Evolutionary conservation across 2,113 vertebrate genomes (phyloP).

Genomic region (Neoarius graeffei): DNA sequence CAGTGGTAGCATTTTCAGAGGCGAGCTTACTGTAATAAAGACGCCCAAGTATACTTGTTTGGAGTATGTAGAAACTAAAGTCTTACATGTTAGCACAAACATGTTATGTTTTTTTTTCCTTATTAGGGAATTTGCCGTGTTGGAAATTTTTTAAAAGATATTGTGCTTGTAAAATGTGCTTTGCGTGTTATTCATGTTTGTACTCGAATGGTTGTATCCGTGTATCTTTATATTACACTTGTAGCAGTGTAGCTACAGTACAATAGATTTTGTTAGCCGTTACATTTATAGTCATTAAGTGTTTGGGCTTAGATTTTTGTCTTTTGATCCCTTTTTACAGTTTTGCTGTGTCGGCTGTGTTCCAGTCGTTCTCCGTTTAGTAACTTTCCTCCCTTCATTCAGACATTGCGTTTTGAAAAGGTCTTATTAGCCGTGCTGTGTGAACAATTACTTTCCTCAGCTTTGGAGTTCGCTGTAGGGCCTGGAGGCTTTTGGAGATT

Average conservation of each 20-base stretch:
- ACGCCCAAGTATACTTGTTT: slow-evolving; percentile 34
- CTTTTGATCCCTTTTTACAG: slow-evolving; percentile 32
- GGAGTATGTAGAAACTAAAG: slow-evolving; percentile 35
- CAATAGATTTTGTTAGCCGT: slow-evolving; percentile 36
- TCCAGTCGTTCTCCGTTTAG: slow-evolving; percentile 2
- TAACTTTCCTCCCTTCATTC: background rate
- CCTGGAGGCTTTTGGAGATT: background rate
- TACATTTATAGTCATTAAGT: slow-evolving; percentile 35
- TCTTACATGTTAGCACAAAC: slow-evolving; percentile 45
- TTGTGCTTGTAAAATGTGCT: slow-evolving; percentile 52
- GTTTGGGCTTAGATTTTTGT: slow-evolving; percentile 30
- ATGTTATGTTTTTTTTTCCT: slow-evolving; percentile 25
- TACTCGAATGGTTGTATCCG: slow-evolving; percentile 43
- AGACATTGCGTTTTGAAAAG: background rate
- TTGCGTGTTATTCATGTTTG: slow-evolving; percentile 41
- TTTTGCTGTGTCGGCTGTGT: slow-evolving; percentile 51
- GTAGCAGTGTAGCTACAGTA: slow-evolving; percentile 41
- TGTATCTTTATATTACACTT: slow-evolving; percentile 54
- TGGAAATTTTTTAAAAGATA: slow-evolving; percentile 33
- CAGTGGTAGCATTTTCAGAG: slow-evolving; percentile 43
- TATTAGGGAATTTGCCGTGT: slow-evolving; percentile 39
- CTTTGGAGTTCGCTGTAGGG: background rate
- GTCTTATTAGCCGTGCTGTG: background rate
- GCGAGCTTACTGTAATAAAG: slow-evolving; percentile 31
- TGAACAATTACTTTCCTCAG: background rate